phyloP scores from a whole-genome alignment of 1,140 invertebrate species.

The Lucilia sericata region DNA sequence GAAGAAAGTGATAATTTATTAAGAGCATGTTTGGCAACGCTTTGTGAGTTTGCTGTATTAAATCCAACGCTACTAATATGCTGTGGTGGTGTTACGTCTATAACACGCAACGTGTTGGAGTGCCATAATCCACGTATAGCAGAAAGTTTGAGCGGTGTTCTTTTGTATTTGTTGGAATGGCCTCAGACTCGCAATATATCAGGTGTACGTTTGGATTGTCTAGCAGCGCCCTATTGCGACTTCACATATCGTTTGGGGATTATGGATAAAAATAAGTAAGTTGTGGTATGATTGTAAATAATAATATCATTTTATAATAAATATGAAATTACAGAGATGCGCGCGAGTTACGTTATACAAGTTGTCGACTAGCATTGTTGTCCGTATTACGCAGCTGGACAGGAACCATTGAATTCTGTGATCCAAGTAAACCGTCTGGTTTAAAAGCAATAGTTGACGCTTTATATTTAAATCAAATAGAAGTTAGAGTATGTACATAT shows the following conservation, averaged over 20 bases:
- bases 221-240: slow-evolving; percentile 93
- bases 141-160: slow-evolving; percentile 87
- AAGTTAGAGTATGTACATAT: slow-evolving; percentile 82
- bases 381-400: slow-evolving; percentile 91
- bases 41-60: slow-evolving; percentile 88
- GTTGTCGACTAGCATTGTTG: slow-evolving; percentile 85
- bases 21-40: slow-evolving; percentile 83
- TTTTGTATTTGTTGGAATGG: slow-evolving; percentile 89
- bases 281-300: not conserved
- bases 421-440: slow-evolving; percentile 78
- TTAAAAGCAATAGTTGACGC: slow-evolving; percentile 88
- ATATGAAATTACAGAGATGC: slow-evolving; percentile 75
- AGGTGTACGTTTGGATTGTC: slow-evolving; percentile 81
- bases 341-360: slow-evolving; percentile 82
- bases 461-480: slow-evolving; percentile 86
- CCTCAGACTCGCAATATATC: slow-evolving; percentile 82
- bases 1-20: slow-evolving; percentile 83
- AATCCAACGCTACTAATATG: slow-evolving; percentile 85
- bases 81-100: slow-evolving; percentile 85
- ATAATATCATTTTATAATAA: no score
- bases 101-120: slow-evolving; percentile 84
- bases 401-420: slow-evolving; percentile 87
- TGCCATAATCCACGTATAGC: slow-evolving; percentile 82
- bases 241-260: slow-evolving; percentile 80
- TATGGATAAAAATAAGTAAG: slow-evolving; percentile 72